Conservation (phyloP, 2,888 invertebrate genomes). For the Eurytoma californica region DNA sequence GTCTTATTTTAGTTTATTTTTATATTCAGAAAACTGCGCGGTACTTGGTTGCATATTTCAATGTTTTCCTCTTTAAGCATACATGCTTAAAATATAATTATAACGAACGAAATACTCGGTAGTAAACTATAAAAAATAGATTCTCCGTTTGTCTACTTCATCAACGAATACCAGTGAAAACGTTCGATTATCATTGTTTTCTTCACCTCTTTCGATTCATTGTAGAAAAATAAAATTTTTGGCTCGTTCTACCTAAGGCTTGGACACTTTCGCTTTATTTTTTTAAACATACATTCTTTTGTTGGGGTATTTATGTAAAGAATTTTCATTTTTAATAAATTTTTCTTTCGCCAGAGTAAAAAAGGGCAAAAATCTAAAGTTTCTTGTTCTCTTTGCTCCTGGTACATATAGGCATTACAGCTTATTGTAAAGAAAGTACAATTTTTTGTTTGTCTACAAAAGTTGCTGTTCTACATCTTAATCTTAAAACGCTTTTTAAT, state of each 20-base stretch:
- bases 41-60: conserved; percentile 16
- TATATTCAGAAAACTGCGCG: conserved; percentile 28
- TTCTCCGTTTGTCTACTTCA: conserved; percentile 27
- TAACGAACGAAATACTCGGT: conserved; percentile 41
- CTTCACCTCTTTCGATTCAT: conserved; percentile 26
- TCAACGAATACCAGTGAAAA: conserved; percentile 47
- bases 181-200: conserved; percentile 26
- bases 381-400: not conserved
- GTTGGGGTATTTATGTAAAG: not conserved
- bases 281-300: conserved; percentile 25
- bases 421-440: conserved; percentile 20
- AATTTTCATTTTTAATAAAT: not conserved
- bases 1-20: conserved; percentile 5
- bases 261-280: conserved; percentile 46
- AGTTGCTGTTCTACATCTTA: conserved; percentile 20
- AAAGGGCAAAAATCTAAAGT: conserved; percentile 25
- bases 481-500: conserved; percentile 16
- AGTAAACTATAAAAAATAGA: conserved; percentile 55
- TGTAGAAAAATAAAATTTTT: conserved; percentile 53
- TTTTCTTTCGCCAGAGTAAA: conserved; percentile 35
- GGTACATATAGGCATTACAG: conserved; percentile 8
- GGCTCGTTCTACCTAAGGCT: conserved; percentile 49
- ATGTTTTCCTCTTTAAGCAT: conserved; percentile 31
- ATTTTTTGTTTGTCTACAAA: conserved; percentile 32
- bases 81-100: conserved; percentile 10